These are phyloP conservation scores for Caenorhabditis macrosperma DNA, from an alignment of 2,888 invertebrate genomes.

Conservation along the genomic window DNA sequence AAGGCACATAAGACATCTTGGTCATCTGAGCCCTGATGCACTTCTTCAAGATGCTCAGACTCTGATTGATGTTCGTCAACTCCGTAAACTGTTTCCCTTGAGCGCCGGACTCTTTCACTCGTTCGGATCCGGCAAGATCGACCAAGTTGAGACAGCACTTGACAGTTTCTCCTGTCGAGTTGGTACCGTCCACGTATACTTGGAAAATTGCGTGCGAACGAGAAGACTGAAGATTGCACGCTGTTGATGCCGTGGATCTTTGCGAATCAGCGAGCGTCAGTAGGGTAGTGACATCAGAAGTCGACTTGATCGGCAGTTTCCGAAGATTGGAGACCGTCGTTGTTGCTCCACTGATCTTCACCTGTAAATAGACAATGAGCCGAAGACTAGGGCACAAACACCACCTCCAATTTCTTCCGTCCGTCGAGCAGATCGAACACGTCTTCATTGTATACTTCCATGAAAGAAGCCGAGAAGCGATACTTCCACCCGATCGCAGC, in stretches of 20 bases:
- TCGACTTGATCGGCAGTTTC: slow-evolving; percentile 14
- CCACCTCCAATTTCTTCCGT: slow-evolving; percentile 47
- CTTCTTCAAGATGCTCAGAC: slow-evolving; percentile 66
- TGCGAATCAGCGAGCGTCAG: slow-evolving; percentile 88
- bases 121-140: slow-evolving; percentile 91
- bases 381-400: too few species aligned
- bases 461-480: slow-evolving; percentile 86
- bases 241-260: slow-evolving; percentile 88
- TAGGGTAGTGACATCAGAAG: slow-evolving; percentile 83
- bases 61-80: slow-evolving; percentile 89
- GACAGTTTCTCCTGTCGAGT: slow-evolving; percentile 41
- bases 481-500: slow-evolving; percentile 81
- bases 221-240: slow-evolving; percentile 85
- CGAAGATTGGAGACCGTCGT: slow-evolving; percentile 13
- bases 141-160: slow-evolving; percentile 86
- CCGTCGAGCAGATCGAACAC: slow-evolving; percentile 86
- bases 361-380: slow-evolving; percentile 7
- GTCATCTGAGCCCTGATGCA: slow-evolving; percentile 52
- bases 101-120: slow-evolving; percentile 82
- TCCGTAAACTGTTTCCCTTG: slow-evolving; percentile 85
- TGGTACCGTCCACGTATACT: slow-evolving; percentile 77
- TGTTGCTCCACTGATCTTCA: slow-evolving; percentile 5
- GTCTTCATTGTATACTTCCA: slow-evolving; percentile 91
- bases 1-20: slow-evolving; percentile 88
- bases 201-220: slow-evolving; percentile 81